Percentiles rank a stretch among this genome's conserved stretches.
Conservation (phyloP, 2,888 invertebrate genomes). For the Unio pictorum region DNA sequence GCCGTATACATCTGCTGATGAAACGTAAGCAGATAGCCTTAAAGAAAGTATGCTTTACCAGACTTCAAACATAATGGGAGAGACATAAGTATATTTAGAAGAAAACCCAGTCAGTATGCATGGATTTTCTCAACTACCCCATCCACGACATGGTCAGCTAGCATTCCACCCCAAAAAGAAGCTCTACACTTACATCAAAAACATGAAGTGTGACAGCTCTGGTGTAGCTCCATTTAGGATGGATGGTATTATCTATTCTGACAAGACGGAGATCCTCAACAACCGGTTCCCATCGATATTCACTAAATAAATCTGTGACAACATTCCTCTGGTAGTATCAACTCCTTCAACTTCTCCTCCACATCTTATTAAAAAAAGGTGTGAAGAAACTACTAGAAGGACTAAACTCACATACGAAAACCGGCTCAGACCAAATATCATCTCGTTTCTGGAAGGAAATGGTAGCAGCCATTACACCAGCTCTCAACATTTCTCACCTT, state of each 20-base stretch:
- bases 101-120: too few species aligned
- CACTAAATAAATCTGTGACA: neutral
- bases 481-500: neutral
- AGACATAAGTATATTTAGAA: too few species aligned
- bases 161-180: neutral
- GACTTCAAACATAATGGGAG: too few species aligned
- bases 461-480: neutral
- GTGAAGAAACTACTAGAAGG: constrained; percentile 1
- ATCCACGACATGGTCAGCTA: neutral
- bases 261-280: neutral
- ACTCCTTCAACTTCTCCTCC: neutral
- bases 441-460: too few species aligned
- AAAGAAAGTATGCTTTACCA: too few species aligned
- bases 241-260: neutral
- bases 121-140: neutral
- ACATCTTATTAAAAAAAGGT: neutral
- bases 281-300: neutral
- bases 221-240: neutral
- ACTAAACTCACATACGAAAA: neutral
- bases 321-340: neutral
- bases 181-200: constrained; percentile 3
- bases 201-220: neutral
- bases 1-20: too few species aligned
- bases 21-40: too few species aligned
- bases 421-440: neutral